Evolutionary conservation across 2,888 invertebrate species (phyloP).

Genomic region (Plagiodera versicolora): DNA sequence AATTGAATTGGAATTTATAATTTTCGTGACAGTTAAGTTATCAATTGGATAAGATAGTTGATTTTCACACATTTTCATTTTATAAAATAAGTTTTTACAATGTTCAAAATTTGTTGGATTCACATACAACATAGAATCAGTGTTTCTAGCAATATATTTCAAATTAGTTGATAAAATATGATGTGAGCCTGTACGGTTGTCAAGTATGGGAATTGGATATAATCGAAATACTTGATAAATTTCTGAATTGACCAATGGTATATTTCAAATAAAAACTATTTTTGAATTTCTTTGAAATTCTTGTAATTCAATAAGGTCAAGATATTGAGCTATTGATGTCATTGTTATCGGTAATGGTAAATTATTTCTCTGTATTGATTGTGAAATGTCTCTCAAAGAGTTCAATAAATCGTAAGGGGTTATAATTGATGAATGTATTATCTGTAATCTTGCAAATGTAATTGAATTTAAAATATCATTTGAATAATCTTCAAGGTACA

Average conservation of each 20-base stretch:
- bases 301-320: constrained; percentile 3
- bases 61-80: no score
- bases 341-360: not conserved
- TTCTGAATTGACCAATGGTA: not conserved
- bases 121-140: not conserved
- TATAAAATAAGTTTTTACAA: no score
- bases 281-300: not conserved
- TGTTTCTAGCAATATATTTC: not conserved
- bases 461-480: constrained; percentile 2
- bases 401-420: not conserved
- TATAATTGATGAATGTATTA: not conserved
- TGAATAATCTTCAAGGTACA: not conserved
- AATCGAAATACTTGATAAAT: not conserved
- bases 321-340: not conserved
- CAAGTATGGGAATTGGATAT: constrained; percentile 1
- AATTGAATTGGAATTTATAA: no score
- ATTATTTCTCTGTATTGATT: constrained; percentile 6
- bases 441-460: constrained; percentile 4
- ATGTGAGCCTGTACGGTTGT: constrained; percentile 5
- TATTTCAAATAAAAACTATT: not conserved
- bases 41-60: no score
- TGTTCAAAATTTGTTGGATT: no score
- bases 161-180: not conserved
- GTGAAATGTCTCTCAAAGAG: not conserved
- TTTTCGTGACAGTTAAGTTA: no score